Base-by-base conservation (phyloP, 2,113 vertebrate genomes). In the Hemibates koningsi region DNA sequence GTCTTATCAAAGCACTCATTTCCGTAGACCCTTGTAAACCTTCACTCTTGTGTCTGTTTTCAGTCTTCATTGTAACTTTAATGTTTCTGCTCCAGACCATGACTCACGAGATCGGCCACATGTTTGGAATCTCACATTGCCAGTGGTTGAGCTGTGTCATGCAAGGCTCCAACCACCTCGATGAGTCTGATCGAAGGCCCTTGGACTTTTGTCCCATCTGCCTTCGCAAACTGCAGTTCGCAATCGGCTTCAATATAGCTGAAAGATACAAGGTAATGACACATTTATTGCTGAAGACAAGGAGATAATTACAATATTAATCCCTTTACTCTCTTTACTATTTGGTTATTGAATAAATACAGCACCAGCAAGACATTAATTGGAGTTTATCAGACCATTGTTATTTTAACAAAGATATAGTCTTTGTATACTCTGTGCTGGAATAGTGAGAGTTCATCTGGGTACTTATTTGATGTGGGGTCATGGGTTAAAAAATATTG, bases 111-210 rank as follows among this genome's bases (percentile, higher is more conserved):
- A 95, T 95, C 0, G 95, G 96, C 12, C 96, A 95, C 48, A 96
- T 96, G 56, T 97, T 96, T 66, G 96, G 96, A 36, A 73, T 97
- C 3, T 53, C 90, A 19, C 96, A 96, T 83, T 96, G 96, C 91
- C 97, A 95, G 91, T 97, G 97, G 97, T 86, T 97, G 16, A 91
- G 86, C 6, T 97, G 96, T 80, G 90, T 96, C 38, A 96, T 97
- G 96, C 97, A 96, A 84, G 96, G 97, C 83, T 97, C 95, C 71
- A 96, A 97, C 85, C 97, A 97, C 92, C 91, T 96, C 81, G 92
- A 96, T 54, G 96, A 97, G 83, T 94, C 94, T 0, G 96, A 96
- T 82, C 89, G 94, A 16, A 86, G 86, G 1, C 96, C 97, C 1
- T 88, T 96, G 2, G 87, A 95, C 50, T 95, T 97, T 54, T 97